These are phyloP conservation scores for Alethe castanea DNA, from an alignment of 2,113 vertebrate species.

Conservation along the genomic window DNA sequence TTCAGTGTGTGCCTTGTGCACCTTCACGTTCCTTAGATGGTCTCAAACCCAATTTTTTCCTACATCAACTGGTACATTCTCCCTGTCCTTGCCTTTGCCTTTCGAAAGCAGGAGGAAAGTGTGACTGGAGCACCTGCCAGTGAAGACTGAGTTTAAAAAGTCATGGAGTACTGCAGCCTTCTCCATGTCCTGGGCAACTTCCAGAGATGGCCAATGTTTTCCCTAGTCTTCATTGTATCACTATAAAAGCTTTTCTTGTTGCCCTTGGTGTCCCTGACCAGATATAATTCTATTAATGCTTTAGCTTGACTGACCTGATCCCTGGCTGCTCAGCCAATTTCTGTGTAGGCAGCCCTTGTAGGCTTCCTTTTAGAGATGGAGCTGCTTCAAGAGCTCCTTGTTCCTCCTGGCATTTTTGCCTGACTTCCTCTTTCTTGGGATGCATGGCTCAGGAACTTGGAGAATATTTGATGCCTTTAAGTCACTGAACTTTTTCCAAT, in stretches of 20 bases:
- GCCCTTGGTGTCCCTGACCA: background rate
- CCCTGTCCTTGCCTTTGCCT: background rate
- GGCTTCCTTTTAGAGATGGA: background rate
- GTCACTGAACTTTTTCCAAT: slow-evolving; percentile 26
- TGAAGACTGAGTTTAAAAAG: background rate
- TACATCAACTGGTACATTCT: background rate
- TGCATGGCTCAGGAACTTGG: background rate
- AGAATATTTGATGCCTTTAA: background rate
- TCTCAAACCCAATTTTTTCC: background rate
- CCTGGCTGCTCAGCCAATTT: background rate
- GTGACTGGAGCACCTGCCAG: background rate
- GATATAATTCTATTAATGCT: background rate
- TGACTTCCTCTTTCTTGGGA: background rate
- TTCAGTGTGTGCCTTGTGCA: background rate
- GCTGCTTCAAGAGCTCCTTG: background rate
- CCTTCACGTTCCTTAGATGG: background rate
- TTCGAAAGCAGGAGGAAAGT: background rate
- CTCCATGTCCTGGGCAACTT: background rate
- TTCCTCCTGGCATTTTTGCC: background rate
- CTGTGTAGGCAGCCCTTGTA: background rate
- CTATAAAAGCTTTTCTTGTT: background rate
- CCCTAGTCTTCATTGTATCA: background rate
- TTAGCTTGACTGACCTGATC: background rate
- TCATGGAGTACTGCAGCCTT: background rate
- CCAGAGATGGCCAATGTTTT: background rate